Conservation (phyloP, 2,888 invertebrate species). For the Hydrotaea diabolus region DNA sequence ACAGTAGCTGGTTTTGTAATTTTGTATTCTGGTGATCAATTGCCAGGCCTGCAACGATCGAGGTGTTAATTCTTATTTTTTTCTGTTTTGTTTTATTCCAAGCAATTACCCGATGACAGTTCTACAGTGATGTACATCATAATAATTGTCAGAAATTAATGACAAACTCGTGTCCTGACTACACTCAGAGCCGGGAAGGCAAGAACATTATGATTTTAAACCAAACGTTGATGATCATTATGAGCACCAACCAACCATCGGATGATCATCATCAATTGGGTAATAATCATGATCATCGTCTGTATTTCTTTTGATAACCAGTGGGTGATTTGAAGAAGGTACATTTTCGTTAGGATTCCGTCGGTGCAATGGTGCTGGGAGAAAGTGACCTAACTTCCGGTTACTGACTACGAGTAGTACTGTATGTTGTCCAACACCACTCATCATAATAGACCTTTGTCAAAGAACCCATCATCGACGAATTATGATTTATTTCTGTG, state of each 20-base stretch:
- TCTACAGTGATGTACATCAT: conserved; percentile 62
- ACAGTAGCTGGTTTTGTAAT: conserved; percentile 13
- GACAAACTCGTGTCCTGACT: conserved; percentile 64
- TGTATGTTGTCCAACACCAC: conserved; percentile 12
- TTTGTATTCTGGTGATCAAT: conserved; percentile 40
- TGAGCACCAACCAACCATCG: conserved; percentile 20
- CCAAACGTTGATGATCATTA: too few species aligned
- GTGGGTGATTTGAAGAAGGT: conserved; percentile 13
- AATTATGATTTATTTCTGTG: conserved; percentile 61
- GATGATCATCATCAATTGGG: not conserved
- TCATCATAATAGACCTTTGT: too few species aligned
- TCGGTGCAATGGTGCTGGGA: conserved; percentile 22
- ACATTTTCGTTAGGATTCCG: not conserved
- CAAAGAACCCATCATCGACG: conserved; percentile 33
- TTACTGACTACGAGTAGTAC: conserved; percentile 56
- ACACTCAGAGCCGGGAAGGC: too few species aligned
- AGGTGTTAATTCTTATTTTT: conserved; percentile 1
- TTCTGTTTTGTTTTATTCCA: not conserved
- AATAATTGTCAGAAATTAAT: conserved; percentile 66
- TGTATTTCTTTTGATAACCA: not conserved
- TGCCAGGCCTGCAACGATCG: conserved; percentile 57
- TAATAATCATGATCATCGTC: conserved; percentile 15
- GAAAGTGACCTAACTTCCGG: conserved; percentile 62
- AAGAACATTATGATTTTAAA: too few species aligned
- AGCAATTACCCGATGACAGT: conserved; percentile 66